These are phyloP conservation scores for Dryobotodes eremita DNA, from an alignment of 2,888 invertebrate genomes.

Conservation along the genomic window DNA sequence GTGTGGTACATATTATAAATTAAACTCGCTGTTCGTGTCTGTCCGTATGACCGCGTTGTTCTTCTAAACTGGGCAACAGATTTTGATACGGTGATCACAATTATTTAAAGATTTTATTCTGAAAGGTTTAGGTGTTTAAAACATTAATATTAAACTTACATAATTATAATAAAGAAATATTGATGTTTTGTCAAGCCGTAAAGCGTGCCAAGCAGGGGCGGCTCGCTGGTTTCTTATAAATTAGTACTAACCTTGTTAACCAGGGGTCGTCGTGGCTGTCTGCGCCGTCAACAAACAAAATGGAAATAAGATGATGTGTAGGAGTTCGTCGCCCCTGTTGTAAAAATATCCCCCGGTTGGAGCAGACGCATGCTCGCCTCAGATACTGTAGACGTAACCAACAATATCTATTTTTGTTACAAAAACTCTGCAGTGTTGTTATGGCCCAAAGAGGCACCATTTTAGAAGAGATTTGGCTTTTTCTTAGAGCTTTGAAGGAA, in stretches of 20 bases:
- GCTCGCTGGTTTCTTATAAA: not conserved
- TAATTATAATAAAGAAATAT: not conserved
- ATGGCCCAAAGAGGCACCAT: constrained; percentile 22
- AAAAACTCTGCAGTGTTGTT: constrained; percentile 46
- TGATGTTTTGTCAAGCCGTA: not conserved
- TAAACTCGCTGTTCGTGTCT: not conserved
- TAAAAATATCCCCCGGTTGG: constrained; percentile 71
- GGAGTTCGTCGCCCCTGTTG: constrained; percentile 70
- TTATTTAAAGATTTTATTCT: not conserved
- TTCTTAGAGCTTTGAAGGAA: not conserved
- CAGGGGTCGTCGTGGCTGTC: constrained; percentile 52
- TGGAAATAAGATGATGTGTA: constrained; percentile 61
- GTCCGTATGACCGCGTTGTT: not conserved
- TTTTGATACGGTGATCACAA: not conserved
- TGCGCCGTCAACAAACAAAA: constrained; percentile 53
- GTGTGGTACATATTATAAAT: not conserved
- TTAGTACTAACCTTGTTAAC: constrained; percentile 35
- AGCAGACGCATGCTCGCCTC: constrained; percentile 58
- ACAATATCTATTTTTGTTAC: constrained; percentile 60
- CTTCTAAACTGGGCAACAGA: too few species aligned
- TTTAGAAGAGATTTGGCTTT: not conserved
- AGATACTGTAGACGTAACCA: constrained; percentile 55
- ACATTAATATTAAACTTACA: not conserved
- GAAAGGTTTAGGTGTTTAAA: not conserved
- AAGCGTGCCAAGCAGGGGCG: not conserved